A percentile compares a stretch with the other conserved stretches of the same genome.
Evolutionary conservation across 2,797 vertebrate genomes (phyloP).

Genomic region (Columba guinea): DNA sequence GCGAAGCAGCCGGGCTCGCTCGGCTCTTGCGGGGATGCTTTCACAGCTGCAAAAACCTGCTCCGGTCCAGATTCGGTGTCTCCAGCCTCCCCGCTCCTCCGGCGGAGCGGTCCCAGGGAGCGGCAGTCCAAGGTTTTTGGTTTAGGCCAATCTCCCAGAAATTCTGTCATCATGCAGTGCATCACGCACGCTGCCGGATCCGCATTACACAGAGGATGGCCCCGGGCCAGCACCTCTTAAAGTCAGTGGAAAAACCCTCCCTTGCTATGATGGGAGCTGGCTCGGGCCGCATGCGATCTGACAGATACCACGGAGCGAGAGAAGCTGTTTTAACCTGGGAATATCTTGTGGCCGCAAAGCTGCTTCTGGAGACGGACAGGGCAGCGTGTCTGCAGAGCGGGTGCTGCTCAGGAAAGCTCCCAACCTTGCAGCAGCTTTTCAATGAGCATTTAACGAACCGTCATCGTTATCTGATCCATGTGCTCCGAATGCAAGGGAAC

Average conservation of each 20-base stretch:
- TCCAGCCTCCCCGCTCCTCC: neutral
- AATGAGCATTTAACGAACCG: neutral
- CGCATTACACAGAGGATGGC: slow-evolving; percentile 53
- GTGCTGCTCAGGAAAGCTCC: neutral
- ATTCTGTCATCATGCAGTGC: slow-evolving; percentile 67
- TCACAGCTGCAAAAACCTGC: neutral
- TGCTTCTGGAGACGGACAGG: neutral
- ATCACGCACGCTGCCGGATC: slow-evolving; percentile 64
- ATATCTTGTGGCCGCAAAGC: neutral
- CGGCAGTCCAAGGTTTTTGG: neutral
- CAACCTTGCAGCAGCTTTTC: neutral
- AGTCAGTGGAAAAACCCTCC: slow-evolving; percentile 64
- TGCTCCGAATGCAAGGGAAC: neutral
- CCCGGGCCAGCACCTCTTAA: neutral
- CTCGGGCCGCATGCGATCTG: neutral
- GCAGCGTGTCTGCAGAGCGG: neutral
- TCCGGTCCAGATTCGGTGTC: neutral
- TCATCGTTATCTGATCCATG: slow-evolving; percentile 42
- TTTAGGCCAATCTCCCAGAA: slow-evolving; percentile 67
- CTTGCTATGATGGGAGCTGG: slow-evolving; percentile 34
- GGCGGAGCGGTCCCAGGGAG: neutral
- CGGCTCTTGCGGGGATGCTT: neutral
- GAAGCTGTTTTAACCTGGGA: slow-evolving; percentile 6
- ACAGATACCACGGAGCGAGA: neutral
- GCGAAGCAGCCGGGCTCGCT: neutral